Percentiles rank a stretch among this genome's conserved stretches.
Conservation (phyloP, 1,140 invertebrate species). For the silkworm (Bombyx mori) region ASM3026992v2 NC_085107.1:16981001-16981500, state of each 20-base stretch:
- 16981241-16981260: conserved; percentile 37
- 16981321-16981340: too few species aligned
- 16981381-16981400: too few species aligned
- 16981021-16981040: not conserved
- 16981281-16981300: conserved; percentile 41
- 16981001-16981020: too few species aligned
- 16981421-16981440: too few species aligned
- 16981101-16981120: conserved; percentile 24
- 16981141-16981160: conserved; percentile 41
- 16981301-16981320: not conserved
- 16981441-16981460: too few species aligned
- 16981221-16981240: conserved; percentile 34
- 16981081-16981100: not conserved
- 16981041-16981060: not conserved
- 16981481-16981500: too few species aligned
- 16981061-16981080: not conserved
- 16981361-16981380: too few species aligned
- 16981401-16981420: too few species aligned
- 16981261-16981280: conserved; percentile 44
- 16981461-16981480: too few species aligned
- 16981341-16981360: too few species aligned
- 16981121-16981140: conserved; percentile 45
- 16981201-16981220: conserved; percentile 33
- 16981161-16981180: conserved; percentile 39
- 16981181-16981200: conserved; percentile 47